Percentiles rank a stretch among this genome's conserved stretches.
Evolutionary conservation across 2,113 vertebrate genomes (phyloP).

Genomic region (Ginglymostoma cirratum): DNA sequence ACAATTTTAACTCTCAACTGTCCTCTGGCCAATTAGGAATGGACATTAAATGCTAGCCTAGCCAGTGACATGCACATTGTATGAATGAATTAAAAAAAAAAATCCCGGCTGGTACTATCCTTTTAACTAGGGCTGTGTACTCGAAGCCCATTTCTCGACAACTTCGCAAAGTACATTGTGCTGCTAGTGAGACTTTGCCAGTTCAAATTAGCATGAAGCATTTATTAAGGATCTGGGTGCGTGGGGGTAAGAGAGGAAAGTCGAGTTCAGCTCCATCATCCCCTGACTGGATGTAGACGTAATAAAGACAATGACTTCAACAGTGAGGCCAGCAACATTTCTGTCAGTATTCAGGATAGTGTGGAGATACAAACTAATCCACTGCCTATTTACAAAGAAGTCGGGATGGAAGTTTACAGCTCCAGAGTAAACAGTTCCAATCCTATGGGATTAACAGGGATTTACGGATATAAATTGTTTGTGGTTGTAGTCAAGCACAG

Average conservation of each 20-base stretch:
- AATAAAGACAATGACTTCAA: background rate
- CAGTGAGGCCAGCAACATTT: too few relatives aligned
- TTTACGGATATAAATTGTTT: background rate
- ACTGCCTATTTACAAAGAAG: background rate
- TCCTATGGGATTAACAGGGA: background rate
- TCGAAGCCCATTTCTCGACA: too few relatives aligned
- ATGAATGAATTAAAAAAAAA: too few relatives aligned
- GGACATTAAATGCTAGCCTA: too few relatives aligned
- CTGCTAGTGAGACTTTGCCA: background rate
- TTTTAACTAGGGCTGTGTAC: too few relatives aligned
- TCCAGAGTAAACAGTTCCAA: background rate
- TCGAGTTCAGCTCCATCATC: background rate
- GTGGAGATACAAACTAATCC: background rate
- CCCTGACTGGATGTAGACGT: background rate
- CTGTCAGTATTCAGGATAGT: background rate
- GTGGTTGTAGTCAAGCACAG: background rate
- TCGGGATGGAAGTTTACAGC: constrained; percentile 4
- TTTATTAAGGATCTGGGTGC: background rate
- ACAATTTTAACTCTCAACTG: too few relatives aligned
- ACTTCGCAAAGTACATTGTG: background rate
- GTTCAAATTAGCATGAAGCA: background rate
- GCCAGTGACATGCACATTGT: too few relatives aligned
- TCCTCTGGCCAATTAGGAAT: too few relatives aligned
- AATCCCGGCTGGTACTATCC: too few relatives aligned
- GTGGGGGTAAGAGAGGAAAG: background rate